phyloP scores from a whole-genome alignment of 2,888 invertebrate genomes.

The Pherbina coryleti region DNA sequence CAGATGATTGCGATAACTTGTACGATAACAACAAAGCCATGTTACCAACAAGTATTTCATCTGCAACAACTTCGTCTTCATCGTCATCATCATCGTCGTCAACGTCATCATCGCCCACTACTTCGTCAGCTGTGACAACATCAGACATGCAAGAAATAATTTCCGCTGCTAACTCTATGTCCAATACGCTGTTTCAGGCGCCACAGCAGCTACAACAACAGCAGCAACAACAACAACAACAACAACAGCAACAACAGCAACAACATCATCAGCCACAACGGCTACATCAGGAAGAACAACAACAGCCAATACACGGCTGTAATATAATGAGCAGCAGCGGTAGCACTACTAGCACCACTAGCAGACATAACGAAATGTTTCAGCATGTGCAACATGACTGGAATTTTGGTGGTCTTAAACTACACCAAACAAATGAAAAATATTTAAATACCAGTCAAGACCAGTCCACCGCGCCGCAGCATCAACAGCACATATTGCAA shows the following conservation, averaged over 20 bases:
- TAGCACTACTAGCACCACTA: slow-evolving; percentile 4
- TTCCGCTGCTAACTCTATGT: slow-evolving; percentile 51
- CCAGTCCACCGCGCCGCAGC: background rate
- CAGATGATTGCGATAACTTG: slow-evolving; percentile 59
- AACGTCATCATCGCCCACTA: slow-evolving; percentile 55
- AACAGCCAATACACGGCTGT: slow-evolving; percentile 25
- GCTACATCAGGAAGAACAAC: background rate
- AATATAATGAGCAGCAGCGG: slow-evolving; percentile 10
- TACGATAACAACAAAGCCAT: slow-evolving; percentile 52
- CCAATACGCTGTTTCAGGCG: slow-evolving; percentile 45
- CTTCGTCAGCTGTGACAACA: slow-evolving; percentile 52
- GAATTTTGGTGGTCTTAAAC: slow-evolving; percentile 66
- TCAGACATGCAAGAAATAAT: slow-evolving; percentile 57
- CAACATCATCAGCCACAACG: slow-evolving; percentile 26
- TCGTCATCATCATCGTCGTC: slow-evolving; percentile 59
- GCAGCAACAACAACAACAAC: slow-evolving; percentile 23
- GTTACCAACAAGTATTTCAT: slow-evolving; percentile 51
- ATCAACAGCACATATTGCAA: slow-evolving; percentile 33
- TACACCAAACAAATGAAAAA: slow-evolving; percentile 39
- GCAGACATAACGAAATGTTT: slow-evolving; percentile 59
- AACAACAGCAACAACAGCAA: no score
- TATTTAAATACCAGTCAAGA: slow-evolving; percentile 15
- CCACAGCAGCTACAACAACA: slow-evolving; percentile 40
- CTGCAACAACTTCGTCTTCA: slow-evolving; percentile 52
- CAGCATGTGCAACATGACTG: slow-evolving; percentile 68